A percentile compares a stretch with the other conserved stretches of the same genome.
These are phyloP conservation scores for Myocastor coypus DNA, from an alignment of 2,113 vertebrate species.

Conservation along the genomic window DNA sequence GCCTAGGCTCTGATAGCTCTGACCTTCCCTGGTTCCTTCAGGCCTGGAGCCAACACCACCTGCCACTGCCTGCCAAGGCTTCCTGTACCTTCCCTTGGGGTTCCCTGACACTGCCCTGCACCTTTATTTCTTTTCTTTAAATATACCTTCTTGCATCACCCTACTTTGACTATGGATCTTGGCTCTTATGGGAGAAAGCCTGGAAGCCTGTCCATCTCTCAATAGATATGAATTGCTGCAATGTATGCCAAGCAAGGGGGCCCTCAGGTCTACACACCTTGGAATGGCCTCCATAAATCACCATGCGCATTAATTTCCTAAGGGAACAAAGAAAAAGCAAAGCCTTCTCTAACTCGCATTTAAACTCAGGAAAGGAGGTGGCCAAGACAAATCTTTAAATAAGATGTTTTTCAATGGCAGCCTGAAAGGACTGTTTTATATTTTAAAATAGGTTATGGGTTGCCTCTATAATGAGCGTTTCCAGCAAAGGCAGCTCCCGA, in stretches of 20 bases:
- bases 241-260: background rate
- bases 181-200: background rate
- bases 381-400: slow-evolving; percentile 65
- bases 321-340: background rate
- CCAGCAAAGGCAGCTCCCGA: slow-evolving; percentile 41
- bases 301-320: slow-evolving; percentile 27
- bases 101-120: background rate
- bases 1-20: background rate
- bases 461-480: slow-evolving; percentile 62
- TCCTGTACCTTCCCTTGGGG: background rate
- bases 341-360: background rate
- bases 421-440: slow-evolving; percentile 57
- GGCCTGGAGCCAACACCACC: background rate
- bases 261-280: background rate
- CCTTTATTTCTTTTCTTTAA: background rate
- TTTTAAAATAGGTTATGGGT: slow-evolving; percentile 69
- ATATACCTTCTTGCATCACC: background rate
- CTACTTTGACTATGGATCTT: slow-evolving; percentile 1
- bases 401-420: slow-evolving; percentile 35
- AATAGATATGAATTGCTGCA: background rate
- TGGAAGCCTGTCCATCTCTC: background rate
- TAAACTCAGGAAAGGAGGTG: slow-evolving; percentile 37
- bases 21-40: background rate
- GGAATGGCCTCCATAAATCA: slow-evolving; percentile 61
- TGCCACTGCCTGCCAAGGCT: background rate